Percentiles rank a stretch among this genome's conserved stretches.
Evolutionary conservation across 2,888 invertebrate genomes (phyloP).

Genomic region (Drosophila nigritarsus): DNA sequence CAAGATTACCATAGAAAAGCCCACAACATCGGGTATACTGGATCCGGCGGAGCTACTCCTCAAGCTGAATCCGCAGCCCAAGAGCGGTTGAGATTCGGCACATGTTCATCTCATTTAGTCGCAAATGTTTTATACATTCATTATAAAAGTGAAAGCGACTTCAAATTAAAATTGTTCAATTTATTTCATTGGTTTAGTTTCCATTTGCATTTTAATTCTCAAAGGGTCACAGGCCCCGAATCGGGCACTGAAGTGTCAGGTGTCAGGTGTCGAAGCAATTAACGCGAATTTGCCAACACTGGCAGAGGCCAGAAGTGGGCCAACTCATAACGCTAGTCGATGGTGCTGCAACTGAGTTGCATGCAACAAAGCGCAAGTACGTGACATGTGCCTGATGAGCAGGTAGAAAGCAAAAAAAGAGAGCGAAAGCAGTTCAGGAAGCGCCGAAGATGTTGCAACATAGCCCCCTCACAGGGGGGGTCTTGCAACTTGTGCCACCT

Average conservation of each 20-base stretch:
- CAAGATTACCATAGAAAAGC: not conserved
- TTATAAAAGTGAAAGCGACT: not conserved
- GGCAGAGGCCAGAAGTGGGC: constrained; percentile 20
- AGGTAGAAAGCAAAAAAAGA: constrained; percentile 36
- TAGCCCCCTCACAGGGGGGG: not conserved
- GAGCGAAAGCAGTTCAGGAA: constrained; percentile 57
- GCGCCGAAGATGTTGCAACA: constrained; percentile 43
- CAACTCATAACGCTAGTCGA: constrained; percentile 28
- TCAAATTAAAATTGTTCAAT: too few species aligned
- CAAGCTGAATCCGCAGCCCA: not conserved
- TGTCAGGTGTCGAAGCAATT: constrained; percentile 69
- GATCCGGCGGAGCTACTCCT: rapidly evolving
- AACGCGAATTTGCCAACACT: constrained; percentile 66
- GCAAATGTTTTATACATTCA: not conserved
- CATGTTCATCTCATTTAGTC: not conserved
- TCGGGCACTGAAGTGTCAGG: constrained; percentile 52
- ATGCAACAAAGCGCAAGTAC: constrained; percentile 44
- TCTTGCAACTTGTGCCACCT: not conserved
- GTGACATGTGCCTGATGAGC: constrained; percentile 34
- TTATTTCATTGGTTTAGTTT: not conserved
- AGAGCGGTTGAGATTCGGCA: not conserved
- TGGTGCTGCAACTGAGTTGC: constrained; percentile 39
- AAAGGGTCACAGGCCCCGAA: constrained; percentile 40
- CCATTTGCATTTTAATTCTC: constrained; percentile 1
- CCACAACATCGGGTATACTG: rapidly evolving